phyloP scores from a whole-genome alignment of 2,797 vertebrate genomes.

The Dicrostonyx torquatus region DNA sequence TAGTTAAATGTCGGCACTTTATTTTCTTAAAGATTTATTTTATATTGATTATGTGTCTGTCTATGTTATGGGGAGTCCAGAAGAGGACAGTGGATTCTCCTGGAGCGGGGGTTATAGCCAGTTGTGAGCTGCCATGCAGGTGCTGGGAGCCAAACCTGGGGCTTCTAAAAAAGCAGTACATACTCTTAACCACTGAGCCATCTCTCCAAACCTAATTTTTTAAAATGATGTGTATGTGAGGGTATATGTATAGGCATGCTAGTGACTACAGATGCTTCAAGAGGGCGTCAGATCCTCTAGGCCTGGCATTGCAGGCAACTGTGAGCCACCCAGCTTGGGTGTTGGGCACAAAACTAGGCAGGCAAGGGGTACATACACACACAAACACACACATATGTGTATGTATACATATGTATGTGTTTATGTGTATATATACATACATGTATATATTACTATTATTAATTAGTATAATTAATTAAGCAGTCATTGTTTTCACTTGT shows the following conservation, averaged over 20 bases:
- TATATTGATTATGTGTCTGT: background rate
- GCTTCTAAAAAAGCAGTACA: background rate
- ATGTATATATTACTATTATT: background rate
- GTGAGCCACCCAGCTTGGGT: background rate
- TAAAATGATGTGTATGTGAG: background rate
- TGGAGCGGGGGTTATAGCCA: background rate
- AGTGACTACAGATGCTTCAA: background rate
- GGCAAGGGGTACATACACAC: background rate
- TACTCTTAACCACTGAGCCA: background rate
- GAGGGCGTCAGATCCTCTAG: background rate
- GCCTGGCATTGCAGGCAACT: background rate
- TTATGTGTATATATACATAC: background rate
- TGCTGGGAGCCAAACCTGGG: background rate
- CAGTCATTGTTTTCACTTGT: background rate
- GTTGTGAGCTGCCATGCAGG: background rate
- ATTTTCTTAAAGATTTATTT: background rate
- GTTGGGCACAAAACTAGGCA: background rate
- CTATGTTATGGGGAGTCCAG: background rate
- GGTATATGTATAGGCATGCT: background rate
- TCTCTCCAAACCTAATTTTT: background rate
- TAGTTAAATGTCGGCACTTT: slow-evolving; percentile 3
- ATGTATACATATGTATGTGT: background rate
- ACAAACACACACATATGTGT: background rate
- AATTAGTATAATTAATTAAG: background rate
- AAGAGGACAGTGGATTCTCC: background rate